Percentiles rank a stretch among this genome's conserved stretches.
Evolutionary conservation across 2,113 vertebrate species (phyloP).

Genomic region (Prionailurus viverrinus): DNA sequence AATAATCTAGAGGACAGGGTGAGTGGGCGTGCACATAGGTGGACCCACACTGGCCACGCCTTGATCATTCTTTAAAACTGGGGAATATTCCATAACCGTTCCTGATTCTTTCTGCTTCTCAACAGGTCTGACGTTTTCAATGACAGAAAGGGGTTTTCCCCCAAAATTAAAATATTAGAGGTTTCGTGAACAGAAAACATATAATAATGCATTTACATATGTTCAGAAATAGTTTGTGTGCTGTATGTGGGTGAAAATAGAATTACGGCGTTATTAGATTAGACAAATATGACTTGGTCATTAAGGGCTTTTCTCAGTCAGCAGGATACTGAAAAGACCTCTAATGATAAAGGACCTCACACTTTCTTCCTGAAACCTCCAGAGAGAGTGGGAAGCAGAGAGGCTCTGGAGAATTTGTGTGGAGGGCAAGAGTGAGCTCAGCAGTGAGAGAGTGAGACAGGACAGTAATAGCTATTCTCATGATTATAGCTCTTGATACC

Average conservation of each 20-base stretch:
- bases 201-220: fast-evolving
- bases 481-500: not conserved
- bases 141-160: not conserved
- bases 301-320: not conserved
- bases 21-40: fast-evolving
- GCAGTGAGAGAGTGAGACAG: not conserved
- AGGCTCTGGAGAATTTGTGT: not conserved
- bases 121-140: not conserved
- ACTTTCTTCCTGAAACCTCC: not conserved
- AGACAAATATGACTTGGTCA: not conserved
- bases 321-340: not conserved
- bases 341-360: not conserved
- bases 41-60: not conserved
- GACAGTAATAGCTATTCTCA: not conserved
- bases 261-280: not conserved
- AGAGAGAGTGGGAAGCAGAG: not conserved
- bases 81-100: not conserved
- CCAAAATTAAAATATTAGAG: not conserved
- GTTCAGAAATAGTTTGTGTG: not conserved
- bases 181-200: not conserved
- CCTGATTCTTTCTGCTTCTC: not conserved
- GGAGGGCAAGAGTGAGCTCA: not conserved
- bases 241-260: not conserved
- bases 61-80: not conserved
- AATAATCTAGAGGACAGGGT: not conserved